These are phyloP conservation scores for Lepus oiostolus DNA, from an alignment of 2,797 vertebrate genomes.

Conservation along the genomic window DNA sequence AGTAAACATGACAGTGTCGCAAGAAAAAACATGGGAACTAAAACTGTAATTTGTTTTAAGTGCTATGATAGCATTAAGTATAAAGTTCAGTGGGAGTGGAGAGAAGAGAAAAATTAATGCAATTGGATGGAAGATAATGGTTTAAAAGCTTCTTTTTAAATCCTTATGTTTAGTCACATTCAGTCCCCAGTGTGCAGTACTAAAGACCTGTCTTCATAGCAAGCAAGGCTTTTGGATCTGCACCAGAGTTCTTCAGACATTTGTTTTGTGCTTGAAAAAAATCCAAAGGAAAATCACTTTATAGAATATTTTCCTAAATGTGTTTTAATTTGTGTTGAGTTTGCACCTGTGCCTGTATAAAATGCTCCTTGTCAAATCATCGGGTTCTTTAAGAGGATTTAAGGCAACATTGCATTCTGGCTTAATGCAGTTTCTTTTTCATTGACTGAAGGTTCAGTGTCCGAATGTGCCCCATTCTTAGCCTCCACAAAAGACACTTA, in stretches of 20 bases:
- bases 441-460: not conserved
- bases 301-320: not conserved
- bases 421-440: slow-evolving; percentile 7
- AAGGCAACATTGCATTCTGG: not conserved
- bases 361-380: not conserved
- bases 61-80: not conserved
- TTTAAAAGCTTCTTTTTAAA: not conserved
- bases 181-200: not conserved
- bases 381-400: slow-evolving; percentile 12
- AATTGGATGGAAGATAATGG: not conserved
- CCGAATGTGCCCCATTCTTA: not conserved
- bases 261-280: slow-evolving; percentile 24
- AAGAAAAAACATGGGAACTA: not conserved
- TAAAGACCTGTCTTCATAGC: not conserved
- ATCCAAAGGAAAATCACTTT: slow-evolving; percentile 16
- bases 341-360: not conserved
- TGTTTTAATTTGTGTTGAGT: not conserved
- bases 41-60: not conserved
- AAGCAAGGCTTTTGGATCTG: not conserved
- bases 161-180: not conserved
- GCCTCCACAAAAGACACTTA: slow-evolving; percentile 56
- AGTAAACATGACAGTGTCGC: not conserved
- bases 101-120: not conserved
- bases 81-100: not conserved
- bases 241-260: not conserved